A percentile compares a stretch with the other conserved stretches of the same genome.
These are phyloP conservation scores for Muscina levida DNA, from an alignment of 2,888 invertebrate genomes.

Conservation along the genomic window DNA sequence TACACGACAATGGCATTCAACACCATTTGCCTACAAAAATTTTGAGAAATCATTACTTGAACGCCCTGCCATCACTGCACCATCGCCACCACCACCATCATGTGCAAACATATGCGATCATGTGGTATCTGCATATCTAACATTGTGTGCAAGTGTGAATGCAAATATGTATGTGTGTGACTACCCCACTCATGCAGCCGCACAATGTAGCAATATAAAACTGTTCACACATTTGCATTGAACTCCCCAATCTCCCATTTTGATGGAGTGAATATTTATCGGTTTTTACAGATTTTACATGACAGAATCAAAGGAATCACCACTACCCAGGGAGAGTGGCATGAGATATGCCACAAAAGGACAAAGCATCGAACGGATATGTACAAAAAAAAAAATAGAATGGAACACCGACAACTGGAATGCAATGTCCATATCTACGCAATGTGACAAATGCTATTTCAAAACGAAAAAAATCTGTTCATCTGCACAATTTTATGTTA, in stretches of 20 bases:
- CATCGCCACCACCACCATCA: no score
- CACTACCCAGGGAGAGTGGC: background rate
- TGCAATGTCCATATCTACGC: constrained; percentile 20
- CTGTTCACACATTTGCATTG: constrained; percentile 38
- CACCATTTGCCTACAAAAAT: no score
- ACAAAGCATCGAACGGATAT: background rate
- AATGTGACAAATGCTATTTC: constrained; percentile 37
- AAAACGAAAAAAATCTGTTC: no score
- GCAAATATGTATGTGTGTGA: constrained; percentile 1
- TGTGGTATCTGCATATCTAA: background rate
- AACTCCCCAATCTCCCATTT: constrained; percentile 19
- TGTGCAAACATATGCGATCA: constrained; percentile 2
- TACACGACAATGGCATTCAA: no score
- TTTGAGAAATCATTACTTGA: background rate
- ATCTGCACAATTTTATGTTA: constrained; percentile 40
- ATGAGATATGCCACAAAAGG: background rate
- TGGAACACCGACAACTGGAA: background rate
- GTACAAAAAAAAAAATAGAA: background rate
- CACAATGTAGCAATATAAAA: constrained; percentile 23
- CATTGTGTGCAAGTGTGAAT: background rate
- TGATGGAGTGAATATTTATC: constrained; percentile 57
- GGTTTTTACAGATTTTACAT: constrained; percentile 63
- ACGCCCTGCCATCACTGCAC: background rate
- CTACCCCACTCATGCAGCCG: constrained; percentile 1
- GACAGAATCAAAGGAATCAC: constrained; percentile 46